Conservation (phyloP, 2,113 vertebrate genomes). For the Morone saxatilis region DNA sequence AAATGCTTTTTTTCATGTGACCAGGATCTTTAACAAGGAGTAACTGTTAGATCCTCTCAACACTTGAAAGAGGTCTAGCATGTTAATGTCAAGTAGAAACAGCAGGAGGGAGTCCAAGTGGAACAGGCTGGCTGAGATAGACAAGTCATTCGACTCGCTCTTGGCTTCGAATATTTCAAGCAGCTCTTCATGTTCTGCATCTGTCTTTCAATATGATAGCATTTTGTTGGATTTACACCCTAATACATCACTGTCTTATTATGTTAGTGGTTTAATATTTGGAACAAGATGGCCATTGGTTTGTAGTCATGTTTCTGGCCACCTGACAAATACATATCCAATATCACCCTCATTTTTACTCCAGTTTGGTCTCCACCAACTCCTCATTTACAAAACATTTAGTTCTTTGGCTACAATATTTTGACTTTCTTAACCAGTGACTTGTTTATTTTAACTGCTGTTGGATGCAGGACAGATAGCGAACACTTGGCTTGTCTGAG, state of each 20-base stretch:
- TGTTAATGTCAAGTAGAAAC: constrained; percentile 20
- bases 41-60: constrained; percentile 5
- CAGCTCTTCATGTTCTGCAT: not conserved
- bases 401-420: not conserved
- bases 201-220: not conserved
- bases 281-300: not conserved
- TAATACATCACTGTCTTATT: not conserved
- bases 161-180: not conserved
- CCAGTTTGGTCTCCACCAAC: not conserved
- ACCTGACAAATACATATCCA: not conserved
- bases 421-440: not conserved
- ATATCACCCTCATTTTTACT: not conserved
- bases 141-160: not conserved
- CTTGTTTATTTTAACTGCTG: not conserved
- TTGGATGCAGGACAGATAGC: not conserved
- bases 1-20: not conserved
- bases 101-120: constrained; percentile 2
- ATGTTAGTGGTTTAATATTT: not conserved
- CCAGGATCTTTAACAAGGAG: not conserved
- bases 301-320: not conserved
- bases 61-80: not conserved
- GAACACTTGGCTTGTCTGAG: too few relatives aligned
- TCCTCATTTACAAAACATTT: too few relatives aligned
- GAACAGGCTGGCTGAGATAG: constrained; percentile 9
- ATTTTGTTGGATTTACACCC: not conserved